These are phyloP conservation scores for Brenthis daphne DNA, from an alignment of 2,888 invertebrate species.

Conservation along the genomic window DNA sequence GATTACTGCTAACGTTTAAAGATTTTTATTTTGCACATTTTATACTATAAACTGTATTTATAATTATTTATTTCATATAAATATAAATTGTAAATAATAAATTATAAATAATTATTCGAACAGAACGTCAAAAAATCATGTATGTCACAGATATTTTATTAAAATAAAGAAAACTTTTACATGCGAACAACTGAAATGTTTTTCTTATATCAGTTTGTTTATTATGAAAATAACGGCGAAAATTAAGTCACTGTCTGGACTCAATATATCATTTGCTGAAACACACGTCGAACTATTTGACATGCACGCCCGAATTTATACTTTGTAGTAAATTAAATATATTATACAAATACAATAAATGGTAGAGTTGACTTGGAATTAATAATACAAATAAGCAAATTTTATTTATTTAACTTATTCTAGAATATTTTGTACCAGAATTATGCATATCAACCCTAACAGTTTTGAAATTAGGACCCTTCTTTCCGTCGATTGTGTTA, in stretches of 20 bases:
- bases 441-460: constrained; percentile 8
- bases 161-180: no score
- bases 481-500: constrained; percentile 19
- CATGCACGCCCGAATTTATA: not conserved
- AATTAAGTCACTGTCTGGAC: not conserved
- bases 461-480: constrained; percentile 18
- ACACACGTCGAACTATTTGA: not conserved
- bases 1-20: no score
- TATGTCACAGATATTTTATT: no score
- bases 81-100: no score
- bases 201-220: constrained; percentile 2
- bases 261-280: constrained; percentile 1
- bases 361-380: not conserved
- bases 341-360: not conserved
- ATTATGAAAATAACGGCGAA: constrained; percentile 5
- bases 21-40: no score
- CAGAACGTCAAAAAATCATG: no score
- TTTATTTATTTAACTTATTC: not conserved
- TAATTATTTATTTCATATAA: no score
- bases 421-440: not conserved
- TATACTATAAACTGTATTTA: no score
- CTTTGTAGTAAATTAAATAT: constrained; percentile 4
- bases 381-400: not conserved
- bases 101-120: no score
- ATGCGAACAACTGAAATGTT: not conserved